Evolutionary conservation across 23 tunicate species (phyloP).

Genomic region (Styela clava): DNA sequence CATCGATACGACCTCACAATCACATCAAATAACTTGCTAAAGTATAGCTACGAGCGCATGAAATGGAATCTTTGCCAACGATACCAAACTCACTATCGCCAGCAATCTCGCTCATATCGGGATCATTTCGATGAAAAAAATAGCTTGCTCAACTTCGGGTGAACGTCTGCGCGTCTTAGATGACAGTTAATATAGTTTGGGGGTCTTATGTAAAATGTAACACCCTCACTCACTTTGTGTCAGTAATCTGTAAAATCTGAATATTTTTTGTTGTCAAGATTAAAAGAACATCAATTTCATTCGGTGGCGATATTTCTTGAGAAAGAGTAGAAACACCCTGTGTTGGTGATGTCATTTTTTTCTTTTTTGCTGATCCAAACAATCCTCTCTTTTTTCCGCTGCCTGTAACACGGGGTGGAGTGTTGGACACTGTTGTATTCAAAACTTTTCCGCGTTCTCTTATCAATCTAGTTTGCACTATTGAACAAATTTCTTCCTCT

Average conservation of each 20-base stretch:
- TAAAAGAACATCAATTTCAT: slow-evolving; percentile 5
- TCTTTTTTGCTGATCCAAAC: neutral
- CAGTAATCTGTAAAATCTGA: slow-evolving; percentile 1
- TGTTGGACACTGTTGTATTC: neutral
- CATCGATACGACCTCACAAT: no score
- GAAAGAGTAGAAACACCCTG: neutral
- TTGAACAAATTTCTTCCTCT: neutral
- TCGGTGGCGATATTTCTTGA: neutral
- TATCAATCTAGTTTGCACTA: neutral
- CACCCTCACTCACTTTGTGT: neutral
- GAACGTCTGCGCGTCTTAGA: no score
- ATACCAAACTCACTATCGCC: no score
- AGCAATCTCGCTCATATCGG: no score
- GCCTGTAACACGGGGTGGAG: neutral
- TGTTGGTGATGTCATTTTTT: neutral
- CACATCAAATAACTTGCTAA: no score
- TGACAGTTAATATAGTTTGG: no score
- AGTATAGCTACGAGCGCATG: no score
- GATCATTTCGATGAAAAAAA: no score
- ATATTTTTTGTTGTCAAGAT: slow-evolving; percentile 6
- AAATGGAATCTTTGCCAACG: no score
- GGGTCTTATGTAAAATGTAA: no score
- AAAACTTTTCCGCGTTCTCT: neutral
- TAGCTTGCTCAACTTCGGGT: no score
- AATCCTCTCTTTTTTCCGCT: neutral